Evolutionary conservation across 30 jellyfish, hydroid and myxozoan genomes (phyloP), one percentile per base, ranked within the genome.

Genomic region (Clytia hemisphaerica): DNA sequence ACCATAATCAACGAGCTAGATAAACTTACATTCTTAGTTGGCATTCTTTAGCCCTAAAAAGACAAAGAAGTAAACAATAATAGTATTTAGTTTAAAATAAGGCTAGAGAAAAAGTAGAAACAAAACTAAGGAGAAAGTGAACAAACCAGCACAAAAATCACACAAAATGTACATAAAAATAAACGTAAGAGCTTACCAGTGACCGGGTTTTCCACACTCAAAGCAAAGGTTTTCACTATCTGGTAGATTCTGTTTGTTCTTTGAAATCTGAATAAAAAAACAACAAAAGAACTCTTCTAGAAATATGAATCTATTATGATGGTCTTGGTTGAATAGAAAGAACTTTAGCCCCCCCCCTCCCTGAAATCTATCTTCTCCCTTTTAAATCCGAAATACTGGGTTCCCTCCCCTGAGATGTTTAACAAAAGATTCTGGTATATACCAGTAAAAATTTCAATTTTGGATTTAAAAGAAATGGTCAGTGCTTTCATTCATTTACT

Each of bases 161-260:
- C 79, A 15, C 7, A 18, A 14, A 35, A 40, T 42, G 7, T 18
- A 71, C 24, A 32, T 26, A 6, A 71, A 3, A 62, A 21, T 4
- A 12, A 9, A 36, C 80, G 50, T 21, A 15, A 6, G 21, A 26
- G 42, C 85, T 14, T 76, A 84, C 95, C 95, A 77, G 57, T 84
- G 95, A 32, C 95, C 95, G 6, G 51, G 50, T 68, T 77, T 72
- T 48, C 95, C 95, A 71, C 95, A 84, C 47, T 84, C 95, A 77
- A 76, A 84, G 54, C 95, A 84, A 22, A 67, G 83, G 37, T 77
- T 73, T 45, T 84, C 95, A 72, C 87, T 67, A 45, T 77, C 93
- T 44, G 72, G 93, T n/a, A 84, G 89, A 70, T 84, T 86, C 6
- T 76, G 93, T 58, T 84, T 84, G 54, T 85, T 84, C 42, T 82